Conservation (phyloP, 1,140 invertebrate genomes). For the Metopolophium dirhodum region DNA sequence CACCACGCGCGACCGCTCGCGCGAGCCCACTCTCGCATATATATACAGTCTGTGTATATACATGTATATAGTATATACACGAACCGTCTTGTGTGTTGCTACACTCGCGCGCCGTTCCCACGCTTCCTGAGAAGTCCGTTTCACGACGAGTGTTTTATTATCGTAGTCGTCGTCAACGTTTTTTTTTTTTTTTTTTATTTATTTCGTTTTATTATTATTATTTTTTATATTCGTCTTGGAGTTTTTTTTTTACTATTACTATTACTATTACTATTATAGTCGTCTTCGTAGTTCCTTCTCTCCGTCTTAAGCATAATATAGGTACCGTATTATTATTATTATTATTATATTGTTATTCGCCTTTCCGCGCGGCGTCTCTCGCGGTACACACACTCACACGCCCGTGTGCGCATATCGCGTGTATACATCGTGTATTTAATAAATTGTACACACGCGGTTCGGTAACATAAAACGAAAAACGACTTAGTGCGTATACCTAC, state of each 20-base stretch:
- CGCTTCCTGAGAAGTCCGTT: constrained; percentile 58
- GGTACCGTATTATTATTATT: not conserved
- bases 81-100: constrained; percentile 10
- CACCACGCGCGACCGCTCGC: constrained; percentile 8
- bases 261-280: not conserved
- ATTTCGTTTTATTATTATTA: constrained; percentile 29
- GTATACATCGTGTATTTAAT: not conserved
- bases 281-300: not conserved
- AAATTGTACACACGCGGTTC: not conserved
- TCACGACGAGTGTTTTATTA: constrained; percentile 56
- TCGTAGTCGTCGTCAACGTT: not conserved
- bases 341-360: not conserved
- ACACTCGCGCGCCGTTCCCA: constrained; percentile 54
- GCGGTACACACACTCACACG: no score
- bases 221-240: constrained; percentile 20
- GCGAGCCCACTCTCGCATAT: not conserved
- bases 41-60: not conserved
- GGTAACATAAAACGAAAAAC: not conserved
- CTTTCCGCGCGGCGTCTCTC: not conserved
- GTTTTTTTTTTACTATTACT: constrained; percentile 16
- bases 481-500: no score
- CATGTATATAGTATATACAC: not conserved
- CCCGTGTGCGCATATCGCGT: no score
- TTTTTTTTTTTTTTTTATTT: not conserved
- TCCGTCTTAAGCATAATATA: not conserved